phyloP scores from a whole-genome alignment of 2,797 vertebrate species.

The Halcyon badia region DNA sequence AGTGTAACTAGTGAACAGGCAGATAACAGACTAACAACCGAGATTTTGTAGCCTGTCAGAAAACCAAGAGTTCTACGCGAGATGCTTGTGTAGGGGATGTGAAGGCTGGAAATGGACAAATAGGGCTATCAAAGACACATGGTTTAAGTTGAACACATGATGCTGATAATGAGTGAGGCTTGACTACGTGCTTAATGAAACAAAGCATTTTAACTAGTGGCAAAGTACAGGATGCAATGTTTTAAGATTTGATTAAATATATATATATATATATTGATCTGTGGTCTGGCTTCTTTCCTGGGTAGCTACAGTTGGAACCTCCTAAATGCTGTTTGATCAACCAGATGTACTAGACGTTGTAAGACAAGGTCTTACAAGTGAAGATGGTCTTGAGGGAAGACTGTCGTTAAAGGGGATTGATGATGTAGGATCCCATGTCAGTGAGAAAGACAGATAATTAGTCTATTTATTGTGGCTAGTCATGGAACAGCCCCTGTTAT shows the following conservation, averaged over 20 bases:
- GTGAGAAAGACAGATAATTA: background rate
- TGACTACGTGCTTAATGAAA: background rate
- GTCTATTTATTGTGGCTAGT: background rate
- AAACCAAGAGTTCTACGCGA: fast-evolving
- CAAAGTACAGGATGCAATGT: background rate
- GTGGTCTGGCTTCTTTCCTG: background rate
- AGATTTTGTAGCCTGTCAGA: background rate
- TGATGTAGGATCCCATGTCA: background rate
- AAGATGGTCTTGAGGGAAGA: background rate
- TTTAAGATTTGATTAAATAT: background rate
- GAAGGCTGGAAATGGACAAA: background rate
- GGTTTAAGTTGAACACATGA: background rate
- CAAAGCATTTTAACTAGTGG: background rate
- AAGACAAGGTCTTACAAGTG: background rate
- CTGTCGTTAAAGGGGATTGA: background rate
- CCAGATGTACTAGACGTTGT: background rate
- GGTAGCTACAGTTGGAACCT: background rate
- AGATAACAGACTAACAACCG: background rate
- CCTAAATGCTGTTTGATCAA: background rate
- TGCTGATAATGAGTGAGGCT: background rate
- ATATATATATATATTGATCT: background rate
- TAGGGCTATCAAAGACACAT: background rate
- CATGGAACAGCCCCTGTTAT: background rate
- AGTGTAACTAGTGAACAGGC: background rate
- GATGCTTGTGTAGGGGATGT: background rate